Conservation (phyloP, 2,113 vertebrate species). For the Vidua chalybeata region DNA sequence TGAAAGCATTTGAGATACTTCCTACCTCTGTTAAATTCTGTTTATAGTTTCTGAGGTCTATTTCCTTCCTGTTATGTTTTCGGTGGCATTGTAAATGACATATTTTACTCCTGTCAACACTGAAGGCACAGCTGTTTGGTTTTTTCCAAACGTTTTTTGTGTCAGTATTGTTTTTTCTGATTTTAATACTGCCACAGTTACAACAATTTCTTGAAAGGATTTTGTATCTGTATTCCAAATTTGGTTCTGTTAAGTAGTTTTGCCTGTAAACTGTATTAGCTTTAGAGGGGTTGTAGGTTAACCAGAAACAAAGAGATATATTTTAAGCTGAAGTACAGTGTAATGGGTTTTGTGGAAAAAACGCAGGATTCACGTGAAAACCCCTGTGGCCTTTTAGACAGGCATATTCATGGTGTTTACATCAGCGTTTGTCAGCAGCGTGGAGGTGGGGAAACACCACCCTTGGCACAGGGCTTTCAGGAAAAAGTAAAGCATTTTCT, state of each 20-base stretch:
- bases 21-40: slow-evolving; percentile 58
- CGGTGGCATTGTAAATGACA: slow-evolving; percentile 47
- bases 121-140: background rate
- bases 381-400: slow-evolving; percentile 28
- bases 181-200: background rate
- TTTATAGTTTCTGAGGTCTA: slow-evolving; percentile 54
- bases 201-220: background rate
- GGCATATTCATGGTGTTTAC: slow-evolving; percentile 22
- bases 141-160: background rate
- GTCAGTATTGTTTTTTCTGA: background rate
- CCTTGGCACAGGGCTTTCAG: slow-evolving; percentile 52
- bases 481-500: slow-evolving; percentile 54
- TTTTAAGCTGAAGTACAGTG: slow-evolving; percentile 16
- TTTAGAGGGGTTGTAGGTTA: background rate
- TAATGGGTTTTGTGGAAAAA: slow-evolving; percentile 11
- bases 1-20: slow-evolving; percentile 56
- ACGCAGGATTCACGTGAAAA: slow-evolving; percentile 51
- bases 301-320: background rate
- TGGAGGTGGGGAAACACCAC: slow-evolving; percentile 70
- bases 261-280: background rate
- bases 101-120: background rate
- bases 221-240: background rate
- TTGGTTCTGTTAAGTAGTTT: background rate
- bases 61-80: slow-evolving; percentile 74
- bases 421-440: slow-evolving; percentile 59